Conservation (phyloP, 2,797 vertebrate species). For the Spondyliosoma cantharus region DNA sequence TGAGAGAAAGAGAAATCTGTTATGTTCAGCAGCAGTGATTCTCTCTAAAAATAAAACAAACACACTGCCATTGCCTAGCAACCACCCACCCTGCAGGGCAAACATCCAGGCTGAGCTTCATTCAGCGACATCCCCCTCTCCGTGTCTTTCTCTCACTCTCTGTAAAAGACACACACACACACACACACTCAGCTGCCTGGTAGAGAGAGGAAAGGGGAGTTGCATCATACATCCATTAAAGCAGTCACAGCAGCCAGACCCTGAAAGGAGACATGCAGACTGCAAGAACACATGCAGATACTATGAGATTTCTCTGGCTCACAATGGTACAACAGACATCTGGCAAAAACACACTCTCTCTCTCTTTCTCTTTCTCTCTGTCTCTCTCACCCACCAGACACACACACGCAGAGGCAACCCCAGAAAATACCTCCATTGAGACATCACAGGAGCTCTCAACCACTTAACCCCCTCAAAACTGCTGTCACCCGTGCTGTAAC, state of each 20-base stretch:
- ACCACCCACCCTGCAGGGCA: constrained; percentile 81
- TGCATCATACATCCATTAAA: constrained; percentile 82
- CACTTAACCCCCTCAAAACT: constrained; percentile 74
- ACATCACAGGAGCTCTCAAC: constrained; percentile 68
- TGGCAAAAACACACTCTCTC: neutral
- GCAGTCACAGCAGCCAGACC: constrained; percentile 70
- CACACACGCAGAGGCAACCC: constrained; percentile 7
- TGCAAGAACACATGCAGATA: constrained; percentile 58
- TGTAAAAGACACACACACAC: constrained; percentile 35
- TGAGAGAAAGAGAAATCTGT: constrained; percentile 67
- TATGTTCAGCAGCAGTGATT: constrained; percentile 76
- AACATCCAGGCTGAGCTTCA: constrained; percentile 83
- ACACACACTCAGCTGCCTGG: constrained; percentile 41
- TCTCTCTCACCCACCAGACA: no score
- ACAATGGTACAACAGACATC: constrained; percentile 24
- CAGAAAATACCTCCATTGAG: constrained; percentile 47
- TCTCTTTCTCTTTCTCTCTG: no score
- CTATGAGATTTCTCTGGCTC: constrained; percentile 39
- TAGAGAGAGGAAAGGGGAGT: constrained; percentile 67
- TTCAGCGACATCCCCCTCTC: constrained; percentile 78
- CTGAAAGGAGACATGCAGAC: constrained; percentile 73
- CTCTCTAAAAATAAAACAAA: constrained; percentile 87
- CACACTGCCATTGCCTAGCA: constrained; percentile 81
- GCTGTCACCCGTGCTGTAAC: constrained; percentile 67
- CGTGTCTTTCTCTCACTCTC: constrained; percentile 47